Conservation (phyloP, 2,797 vertebrate genomes). For the Eutrigla gurnardus region DNA sequence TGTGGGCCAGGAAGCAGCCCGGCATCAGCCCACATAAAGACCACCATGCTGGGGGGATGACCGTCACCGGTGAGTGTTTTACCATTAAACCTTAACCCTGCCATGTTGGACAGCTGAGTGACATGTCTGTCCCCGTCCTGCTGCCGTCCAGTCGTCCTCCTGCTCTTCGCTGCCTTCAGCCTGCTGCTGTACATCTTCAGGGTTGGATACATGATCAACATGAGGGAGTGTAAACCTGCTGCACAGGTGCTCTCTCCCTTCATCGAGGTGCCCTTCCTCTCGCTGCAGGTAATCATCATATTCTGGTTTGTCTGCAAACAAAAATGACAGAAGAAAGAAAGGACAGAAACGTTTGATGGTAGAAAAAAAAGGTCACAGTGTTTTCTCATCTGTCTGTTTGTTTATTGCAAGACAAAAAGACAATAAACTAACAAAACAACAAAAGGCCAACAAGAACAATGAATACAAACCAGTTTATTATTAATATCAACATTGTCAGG, state of each 20-base stretch:
- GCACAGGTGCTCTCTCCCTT: slow-evolving; percentile 81
- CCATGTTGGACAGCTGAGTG: too few species aligned
- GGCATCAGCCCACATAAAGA: slow-evolving; percentile 82
- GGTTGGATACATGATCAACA: slow-evolving; percentile 81
- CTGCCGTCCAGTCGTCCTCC: slow-evolving; percentile 83
- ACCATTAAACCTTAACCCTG: too few species aligned
- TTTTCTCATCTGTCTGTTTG: too few species aligned
- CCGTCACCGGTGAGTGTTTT: slow-evolving; percentile 81
- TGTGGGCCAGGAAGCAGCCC: slow-evolving; percentile 78
- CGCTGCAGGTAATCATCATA: slow-evolving; percentile 84
- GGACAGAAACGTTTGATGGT: neutral
- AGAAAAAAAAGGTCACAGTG: neutral
- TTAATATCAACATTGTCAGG: too few species aligned
- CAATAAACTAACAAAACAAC: too few species aligned
- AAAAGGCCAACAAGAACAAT: too few species aligned
- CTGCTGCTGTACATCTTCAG: slow-evolving; percentile 86
- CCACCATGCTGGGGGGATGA: slow-evolving; percentile 86
- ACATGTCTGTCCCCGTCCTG: neutral
- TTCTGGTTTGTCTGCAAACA: neutral
- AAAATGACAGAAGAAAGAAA: neutral
- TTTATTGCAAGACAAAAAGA: too few species aligned
- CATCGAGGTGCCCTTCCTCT: slow-evolving; percentile 86
- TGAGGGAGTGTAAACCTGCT: slow-evolving; percentile 77
- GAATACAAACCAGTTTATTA: too few species aligned
- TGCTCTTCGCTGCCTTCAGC: slow-evolving; percentile 87